Evolutionary conservation across 2,888 invertebrate genomes (phyloP).

Genomic region (Bombylius discolor): DNA sequence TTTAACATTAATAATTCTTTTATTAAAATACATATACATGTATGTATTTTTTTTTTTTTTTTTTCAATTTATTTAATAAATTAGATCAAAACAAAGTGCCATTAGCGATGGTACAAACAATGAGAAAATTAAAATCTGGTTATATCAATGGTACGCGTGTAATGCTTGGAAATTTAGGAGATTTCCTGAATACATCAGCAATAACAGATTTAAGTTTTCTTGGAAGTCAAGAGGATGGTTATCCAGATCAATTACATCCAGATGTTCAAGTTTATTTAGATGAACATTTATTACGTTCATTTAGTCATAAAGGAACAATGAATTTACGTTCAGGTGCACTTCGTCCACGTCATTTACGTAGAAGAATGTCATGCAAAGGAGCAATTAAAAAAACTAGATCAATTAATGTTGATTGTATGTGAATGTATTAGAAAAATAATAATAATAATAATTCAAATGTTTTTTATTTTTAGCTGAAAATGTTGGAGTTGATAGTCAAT

Average conservation of each 20-base stretch:
- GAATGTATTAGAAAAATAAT: not conserved
- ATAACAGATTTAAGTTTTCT: constrained; percentile 94
- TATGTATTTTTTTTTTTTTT: not conserved
- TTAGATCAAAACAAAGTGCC: constrained; percentile 84
- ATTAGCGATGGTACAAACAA: constrained; percentile 89
- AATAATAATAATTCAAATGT: not conserved
- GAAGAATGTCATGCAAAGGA: constrained; percentile 79
- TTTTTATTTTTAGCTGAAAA: constrained; percentile 50
- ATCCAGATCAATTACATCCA: constrained; percentile 71
- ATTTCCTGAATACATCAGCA: constrained; percentile 94
- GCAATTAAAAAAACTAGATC: constrained; percentile 89
- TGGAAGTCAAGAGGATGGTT: constrained; percentile 83
- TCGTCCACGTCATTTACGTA: constrained; percentile 45
- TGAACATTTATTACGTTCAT: constrained; percentile 68
- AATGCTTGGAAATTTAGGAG: constrained; percentile 83
- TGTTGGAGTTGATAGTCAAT: constrained; percentile 59
- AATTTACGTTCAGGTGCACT: constrained; percentile 41
- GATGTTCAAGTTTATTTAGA: constrained; percentile 80
- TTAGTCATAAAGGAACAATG: constrained; percentile 59
- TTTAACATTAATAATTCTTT: not conserved
- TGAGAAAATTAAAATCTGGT: constrained; percentile 95
- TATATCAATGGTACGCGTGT: constrained; percentile 98
- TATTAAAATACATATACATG: no score
- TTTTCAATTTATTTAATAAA: constrained; percentile 20
- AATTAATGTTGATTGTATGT: constrained; percentile 80